Percentiles rank a stretch among this genome's conserved stretches.
These are phyloP conservation scores for Antheraea assamensis DNA, from an alignment of 2,888 invertebrate genomes.

Conservation along the genomic window DNA sequence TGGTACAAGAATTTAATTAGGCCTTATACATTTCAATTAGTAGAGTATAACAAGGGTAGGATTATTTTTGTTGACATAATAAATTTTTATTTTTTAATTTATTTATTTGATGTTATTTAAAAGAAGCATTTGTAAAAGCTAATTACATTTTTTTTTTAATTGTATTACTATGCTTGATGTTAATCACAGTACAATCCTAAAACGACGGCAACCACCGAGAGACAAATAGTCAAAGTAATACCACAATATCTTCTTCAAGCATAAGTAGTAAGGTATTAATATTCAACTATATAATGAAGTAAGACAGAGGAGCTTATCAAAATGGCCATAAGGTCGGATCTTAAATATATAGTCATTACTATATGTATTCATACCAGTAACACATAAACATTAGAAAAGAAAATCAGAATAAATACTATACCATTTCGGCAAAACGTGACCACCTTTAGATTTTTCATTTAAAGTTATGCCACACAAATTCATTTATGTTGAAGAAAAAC, in stretches of 20 bases:
- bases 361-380: neutral
- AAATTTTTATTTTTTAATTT: neutral
- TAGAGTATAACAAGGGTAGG: neutral
- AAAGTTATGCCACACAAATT: neutral
- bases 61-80: neutral
- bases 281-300: neutral
- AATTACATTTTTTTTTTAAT: too few relatives aligned
- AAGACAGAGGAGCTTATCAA: neutral
- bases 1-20: neutral
- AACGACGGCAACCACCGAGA: too few relatives aligned
- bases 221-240: too few relatives aligned
- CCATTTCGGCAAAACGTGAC: neutral
- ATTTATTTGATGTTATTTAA: neutral
- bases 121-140: neutral
- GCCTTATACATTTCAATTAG: neutral
- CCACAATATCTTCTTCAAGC: neutral
- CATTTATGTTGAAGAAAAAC: neutral
- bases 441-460: conserved; percentile 2
- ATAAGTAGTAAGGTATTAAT: neutral
- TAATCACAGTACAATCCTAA: too few relatives aligned
- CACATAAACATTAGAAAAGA: neutral
- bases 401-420: neutral
- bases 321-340: neutral
- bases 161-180: too few relatives aligned
- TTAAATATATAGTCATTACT: neutral